These are phyloP conservation scores for Rhopalosiphum maidis DNA, from an alignment of 1,140 invertebrate species.

Conservation along the genomic window DNA sequence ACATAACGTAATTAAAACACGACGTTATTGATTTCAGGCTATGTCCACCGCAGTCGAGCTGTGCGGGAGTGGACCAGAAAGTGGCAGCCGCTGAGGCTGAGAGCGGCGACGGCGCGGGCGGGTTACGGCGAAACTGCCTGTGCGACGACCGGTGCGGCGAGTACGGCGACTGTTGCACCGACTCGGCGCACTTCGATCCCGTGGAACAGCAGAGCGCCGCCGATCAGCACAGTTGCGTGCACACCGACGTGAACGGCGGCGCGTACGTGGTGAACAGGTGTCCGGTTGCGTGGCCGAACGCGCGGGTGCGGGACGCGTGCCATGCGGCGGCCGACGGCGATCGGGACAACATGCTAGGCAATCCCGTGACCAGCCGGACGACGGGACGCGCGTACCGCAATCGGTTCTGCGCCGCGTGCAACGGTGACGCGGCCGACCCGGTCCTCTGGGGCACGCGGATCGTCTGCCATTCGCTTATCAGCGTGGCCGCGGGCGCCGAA, in stretches of 20 bases:
- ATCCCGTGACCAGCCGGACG: slow-evolving; percentile 64
- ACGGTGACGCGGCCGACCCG: slow-evolving; percentile 62
- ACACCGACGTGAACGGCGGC: slow-evolving; percentile 62
- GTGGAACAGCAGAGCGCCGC: slow-evolving; percentile 61
- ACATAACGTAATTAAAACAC: not conserved
- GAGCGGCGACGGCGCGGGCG: not conserved
- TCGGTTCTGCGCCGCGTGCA: slow-evolving; percentile 68
- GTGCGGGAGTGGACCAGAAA: not conserved
- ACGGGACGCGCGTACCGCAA: slow-evolving; percentile 68
- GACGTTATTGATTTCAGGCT: not conserved
- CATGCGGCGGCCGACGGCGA: slow-evolving; percentile 60
- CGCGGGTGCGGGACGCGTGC: slow-evolving; percentile 60
- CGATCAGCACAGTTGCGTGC: slow-evolving; percentile 63
- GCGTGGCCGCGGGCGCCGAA: not conserved
- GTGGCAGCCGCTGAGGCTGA: not conserved
- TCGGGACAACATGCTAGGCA: slow-evolving; percentile 62
- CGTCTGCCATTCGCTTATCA: not conserved
- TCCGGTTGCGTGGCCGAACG: slow-evolving; percentile 63
- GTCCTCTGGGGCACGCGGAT: not conserved
- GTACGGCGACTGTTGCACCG: slow-evolving; percentile 67
- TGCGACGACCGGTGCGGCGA: slow-evolving; percentile 65
- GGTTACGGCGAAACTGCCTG: slow-evolving; percentile 64
- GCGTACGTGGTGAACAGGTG: slow-evolving; percentile 66
- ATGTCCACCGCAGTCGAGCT: not conserved
- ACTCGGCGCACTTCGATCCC: slow-evolving; percentile 63